A percentile compares a stretch with the other conserved stretches of the same genome.
Conservation (phyloP, 2,888 invertebrate genomes). For the Eupithecia subfuscata region DNA sequence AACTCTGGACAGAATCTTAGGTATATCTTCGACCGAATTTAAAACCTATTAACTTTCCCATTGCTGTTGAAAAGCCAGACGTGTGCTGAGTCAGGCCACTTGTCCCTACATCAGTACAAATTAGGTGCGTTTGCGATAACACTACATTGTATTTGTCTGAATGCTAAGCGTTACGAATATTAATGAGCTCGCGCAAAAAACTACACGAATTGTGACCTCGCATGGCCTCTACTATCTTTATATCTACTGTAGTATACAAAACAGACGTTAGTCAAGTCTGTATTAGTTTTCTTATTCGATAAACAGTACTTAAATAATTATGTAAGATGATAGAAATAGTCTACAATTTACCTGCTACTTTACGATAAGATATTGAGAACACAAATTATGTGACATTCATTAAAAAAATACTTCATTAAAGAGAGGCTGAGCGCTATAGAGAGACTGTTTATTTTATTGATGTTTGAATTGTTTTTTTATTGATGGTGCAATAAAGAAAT, state of each 20-base stretch:
- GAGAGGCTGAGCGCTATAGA: too few relatives aligned
- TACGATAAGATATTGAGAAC: too few relatives aligned
- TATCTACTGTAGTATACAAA: not conserved
- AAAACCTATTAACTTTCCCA: too few relatives aligned
- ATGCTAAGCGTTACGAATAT: not conserved
- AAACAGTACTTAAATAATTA: not conserved
- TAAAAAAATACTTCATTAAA: too few relatives aligned
- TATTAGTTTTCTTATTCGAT: not conserved
- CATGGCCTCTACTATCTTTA: not conserved
- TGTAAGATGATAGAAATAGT: not conserved
- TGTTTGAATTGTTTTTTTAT: too few relatives aligned
- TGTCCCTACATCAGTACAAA: not conserved
- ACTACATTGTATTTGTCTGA: not conserved
- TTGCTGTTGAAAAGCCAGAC: too few relatives aligned
- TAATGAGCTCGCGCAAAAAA: not conserved
- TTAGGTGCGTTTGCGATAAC: not conserved
- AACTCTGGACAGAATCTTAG: too few relatives aligned
- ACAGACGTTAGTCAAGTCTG: not conserved
- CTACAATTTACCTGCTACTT: too few relatives aligned
- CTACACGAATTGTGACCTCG: not conserved
- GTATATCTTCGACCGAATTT: too few relatives aligned
- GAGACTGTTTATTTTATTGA: too few relatives aligned
- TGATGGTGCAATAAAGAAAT: too few relatives aligned
- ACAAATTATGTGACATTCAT: too few relatives aligned
- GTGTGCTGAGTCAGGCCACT: not conserved